A percentile compares a stretch with the other conserved stretches of the same genome.
Conservation (phyloP, 2,113 vertebrate species). For the Pampusana beccarii region DNA sequence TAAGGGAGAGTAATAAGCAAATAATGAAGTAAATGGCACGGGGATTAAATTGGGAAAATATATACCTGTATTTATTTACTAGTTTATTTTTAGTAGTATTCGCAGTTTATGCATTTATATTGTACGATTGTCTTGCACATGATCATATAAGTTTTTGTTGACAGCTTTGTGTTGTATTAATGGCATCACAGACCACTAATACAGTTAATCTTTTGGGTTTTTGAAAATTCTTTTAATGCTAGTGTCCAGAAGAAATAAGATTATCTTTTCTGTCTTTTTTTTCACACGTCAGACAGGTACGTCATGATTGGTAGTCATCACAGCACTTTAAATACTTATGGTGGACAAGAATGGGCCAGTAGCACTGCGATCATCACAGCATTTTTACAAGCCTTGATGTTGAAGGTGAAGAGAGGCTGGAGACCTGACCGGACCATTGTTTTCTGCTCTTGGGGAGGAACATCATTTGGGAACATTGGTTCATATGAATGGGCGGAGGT, state of each 20-base stretch:
- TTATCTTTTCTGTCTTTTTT: background rate
- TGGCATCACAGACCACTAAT: background rate
- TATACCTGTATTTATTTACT: background rate
- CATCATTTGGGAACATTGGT: slow-evolving; percentile 85
- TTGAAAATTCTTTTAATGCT: background rate
- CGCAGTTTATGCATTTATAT: background rate
- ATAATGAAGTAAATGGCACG: background rate
- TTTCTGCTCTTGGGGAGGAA: slow-evolving; percentile 92
- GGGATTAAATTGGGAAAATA: background rate
- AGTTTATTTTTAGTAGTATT: background rate
- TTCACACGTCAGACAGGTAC: slow-evolving; percentile 83
- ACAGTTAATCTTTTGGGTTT: background rate
- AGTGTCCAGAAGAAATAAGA: background rate
- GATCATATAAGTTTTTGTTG: background rate
- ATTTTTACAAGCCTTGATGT: slow-evolving; percentile 82
- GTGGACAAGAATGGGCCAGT: slow-evolving; percentile 78
- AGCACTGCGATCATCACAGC: slow-evolving; percentile 84
- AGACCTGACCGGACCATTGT: slow-evolving; percentile 86
- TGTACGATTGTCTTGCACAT: background rate
- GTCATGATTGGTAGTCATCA: slow-evolving; percentile 87
- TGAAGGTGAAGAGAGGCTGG: slow-evolving; percentile 84
- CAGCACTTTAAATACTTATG: slow-evolving; percentile 53
- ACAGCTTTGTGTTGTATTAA: background rate
- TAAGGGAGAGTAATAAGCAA: background rate
- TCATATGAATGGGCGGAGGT: slow-evolving; percentile 97